phyloP scores from a whole-genome alignment of 2,113 vertebrate species.

The Pollimyrus isidori region DNA sequence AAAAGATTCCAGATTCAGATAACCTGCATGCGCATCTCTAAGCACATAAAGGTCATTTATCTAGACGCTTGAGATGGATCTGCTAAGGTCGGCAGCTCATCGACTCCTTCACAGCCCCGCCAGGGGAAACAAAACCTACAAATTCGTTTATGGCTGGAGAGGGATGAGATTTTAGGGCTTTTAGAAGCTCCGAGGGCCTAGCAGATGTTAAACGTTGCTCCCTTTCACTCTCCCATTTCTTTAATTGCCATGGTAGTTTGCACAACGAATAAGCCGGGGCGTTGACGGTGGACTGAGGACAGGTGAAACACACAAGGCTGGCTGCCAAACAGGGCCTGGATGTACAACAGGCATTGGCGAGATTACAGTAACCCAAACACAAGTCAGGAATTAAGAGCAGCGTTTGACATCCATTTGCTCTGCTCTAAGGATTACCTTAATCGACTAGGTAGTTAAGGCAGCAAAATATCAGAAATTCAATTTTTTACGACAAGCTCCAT shows the following conservation, averaged over 20 bases:
- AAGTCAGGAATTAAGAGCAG: slow-evolving; percentile 12
- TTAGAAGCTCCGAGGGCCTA: background rate
- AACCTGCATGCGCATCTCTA: background rate
- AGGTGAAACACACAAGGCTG: background rate
- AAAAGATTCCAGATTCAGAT: slow-evolving; percentile 28
- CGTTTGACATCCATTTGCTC: slow-evolving; percentile 7
- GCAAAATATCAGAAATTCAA: background rate
- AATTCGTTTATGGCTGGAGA: background rate
- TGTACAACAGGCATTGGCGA: background rate
- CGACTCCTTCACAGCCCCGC: background rate
- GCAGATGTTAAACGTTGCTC: background rate
- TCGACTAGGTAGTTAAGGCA: background rate
- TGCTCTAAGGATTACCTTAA: background rate
- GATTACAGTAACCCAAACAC: background rate
- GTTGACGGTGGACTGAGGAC: slow-evolving; percentile 34
- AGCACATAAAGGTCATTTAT: background rate
- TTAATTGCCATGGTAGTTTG: slow-evolving; percentile 37
- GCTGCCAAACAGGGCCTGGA: background rate
- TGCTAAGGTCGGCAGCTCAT: background rate
- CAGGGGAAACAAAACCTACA: background rate
- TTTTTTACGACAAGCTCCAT: background rate
- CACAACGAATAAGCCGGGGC: slow-evolving; percentile 38
- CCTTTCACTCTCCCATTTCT: slow-evolving; percentile 9
- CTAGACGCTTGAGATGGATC: background rate
- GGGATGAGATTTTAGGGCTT: background rate